Evolutionary conservation across 2,113 vertebrate genomes (phyloP).

Genomic region (Pardalotus punctatus): DNA sequence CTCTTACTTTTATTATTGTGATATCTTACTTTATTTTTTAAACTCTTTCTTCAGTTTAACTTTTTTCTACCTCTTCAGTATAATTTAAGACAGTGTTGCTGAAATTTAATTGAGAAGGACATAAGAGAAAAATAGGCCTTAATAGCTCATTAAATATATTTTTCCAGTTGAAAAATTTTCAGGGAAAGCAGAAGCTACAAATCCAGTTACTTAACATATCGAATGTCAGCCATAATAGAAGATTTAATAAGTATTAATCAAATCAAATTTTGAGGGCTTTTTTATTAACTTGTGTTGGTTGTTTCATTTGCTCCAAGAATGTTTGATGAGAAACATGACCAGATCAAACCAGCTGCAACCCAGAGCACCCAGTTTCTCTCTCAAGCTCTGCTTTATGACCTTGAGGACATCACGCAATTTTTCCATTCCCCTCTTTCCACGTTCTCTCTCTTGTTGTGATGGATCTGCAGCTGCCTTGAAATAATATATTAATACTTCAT

Average conservation of each 20-base stretch:
- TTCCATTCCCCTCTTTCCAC: background rate
- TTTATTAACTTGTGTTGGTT: background rate
- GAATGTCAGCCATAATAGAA: background rate
- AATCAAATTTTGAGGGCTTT: background rate
- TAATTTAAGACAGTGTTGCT: background rate
- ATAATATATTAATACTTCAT: conserved; percentile 14
- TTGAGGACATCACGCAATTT: background rate
- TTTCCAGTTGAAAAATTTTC: background rate
- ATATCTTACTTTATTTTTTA: background rate
- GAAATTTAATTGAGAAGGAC: background rate
- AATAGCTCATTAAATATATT: background rate
- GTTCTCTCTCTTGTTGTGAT: background rate
- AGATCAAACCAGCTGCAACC: background rate
- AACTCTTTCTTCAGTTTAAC: background rate
- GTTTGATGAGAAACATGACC: background rate
- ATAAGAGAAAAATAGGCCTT: background rate
- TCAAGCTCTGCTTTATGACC: background rate
- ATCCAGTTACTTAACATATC: background rate
- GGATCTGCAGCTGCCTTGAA: conserved; percentile 17
- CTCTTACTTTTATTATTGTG: background rate
- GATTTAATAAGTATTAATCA: background rate
- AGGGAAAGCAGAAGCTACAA: background rate
- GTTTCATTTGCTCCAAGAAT: background rate
- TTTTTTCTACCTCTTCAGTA: background rate
- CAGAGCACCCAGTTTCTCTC: background rate